Conservation (phyloP, 2,113 vertebrate genomes). For the Elephas maximus region DNA sequence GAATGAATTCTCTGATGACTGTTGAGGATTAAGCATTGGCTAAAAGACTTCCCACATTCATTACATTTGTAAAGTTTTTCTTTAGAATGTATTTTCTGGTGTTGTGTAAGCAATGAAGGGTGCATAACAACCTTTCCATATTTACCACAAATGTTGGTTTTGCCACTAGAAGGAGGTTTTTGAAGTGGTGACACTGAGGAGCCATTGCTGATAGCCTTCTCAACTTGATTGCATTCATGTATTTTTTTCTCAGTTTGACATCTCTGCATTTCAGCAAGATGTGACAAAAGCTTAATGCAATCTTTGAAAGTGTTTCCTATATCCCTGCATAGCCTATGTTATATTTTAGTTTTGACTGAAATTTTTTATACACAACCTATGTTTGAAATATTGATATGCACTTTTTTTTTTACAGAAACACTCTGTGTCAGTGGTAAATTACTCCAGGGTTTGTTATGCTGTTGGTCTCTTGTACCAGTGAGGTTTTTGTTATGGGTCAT, state of each 20-base stretch:
- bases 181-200: neutral
- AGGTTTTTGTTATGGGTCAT: neutral
- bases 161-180: neutral
- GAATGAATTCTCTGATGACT: neutral
- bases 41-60: neutral
- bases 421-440: neutral
- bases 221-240: neutral
- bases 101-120: neutral
- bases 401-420: neutral
- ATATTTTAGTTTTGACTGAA: neutral
- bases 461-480: too few relatives aligned
- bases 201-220: neutral
- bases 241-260: neutral
- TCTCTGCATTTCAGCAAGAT: neutral
- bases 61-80: neutral
- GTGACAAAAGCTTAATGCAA: neutral
- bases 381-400: neutral
- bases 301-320: neutral
- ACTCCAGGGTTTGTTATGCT: neutral
- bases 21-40: neutral
- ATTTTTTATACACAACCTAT: neutral
- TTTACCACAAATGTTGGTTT: neutral
- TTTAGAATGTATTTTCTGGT: neutral
- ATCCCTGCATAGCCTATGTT: neutral
- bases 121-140: neutral